Base-by-base conservation (phyloP, 2,797 vertebrate genomes). In the Micropoecilia bifurca region DNA sequence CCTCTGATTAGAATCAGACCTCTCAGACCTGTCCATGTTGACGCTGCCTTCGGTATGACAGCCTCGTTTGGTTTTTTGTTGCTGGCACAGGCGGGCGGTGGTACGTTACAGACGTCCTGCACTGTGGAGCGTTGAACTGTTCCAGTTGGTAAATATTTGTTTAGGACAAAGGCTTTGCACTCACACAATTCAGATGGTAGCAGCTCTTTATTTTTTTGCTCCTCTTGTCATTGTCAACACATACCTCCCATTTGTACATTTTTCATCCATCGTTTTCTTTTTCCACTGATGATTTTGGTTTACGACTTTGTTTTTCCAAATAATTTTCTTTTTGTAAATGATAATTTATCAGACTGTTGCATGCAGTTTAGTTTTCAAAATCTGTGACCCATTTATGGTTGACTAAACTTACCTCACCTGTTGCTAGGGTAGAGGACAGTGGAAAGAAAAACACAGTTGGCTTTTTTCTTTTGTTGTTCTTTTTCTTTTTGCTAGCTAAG, bases 131-230 rank as follows among this genome's bases (percentile, higher is more conserved):
- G 79, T 57, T 8, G 28, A 68, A 46, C 74, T 30, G 47, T 79
- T 84, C 74, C 73, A 73, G 45, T 84, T 61, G 79, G 87, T 88
- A 90, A 92, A 95, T 91, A 94, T 93, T 92, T 92, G 89, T 81
- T 18, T 6, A 53, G 1, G 76, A 76, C 74, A 82, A 74, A 84
- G 84, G 53, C 81, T 90, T 83, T 87, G 82, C 85, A 13, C 73
- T n/a, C 33, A 46, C 28, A 1, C 47, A 13, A n/a, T 63, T 69
- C 25, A 85, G 63, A 18, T 76, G n/a, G 74, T 18, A 66, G 80
- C 39, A 39, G 74, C 71, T 1, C 80, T 82, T 78, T 28, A 28
- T 57, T 73, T 80, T 73, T 63, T 80, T 72, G 75, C 75, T 30
- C 55, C 69, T 41, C 72, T 71, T 78, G 5, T 84, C 72, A n/a